Base-by-base conservation (phyloP, 2,797 vertebrate genomes). In the Buphagus erythrorhynchus region DNA sequence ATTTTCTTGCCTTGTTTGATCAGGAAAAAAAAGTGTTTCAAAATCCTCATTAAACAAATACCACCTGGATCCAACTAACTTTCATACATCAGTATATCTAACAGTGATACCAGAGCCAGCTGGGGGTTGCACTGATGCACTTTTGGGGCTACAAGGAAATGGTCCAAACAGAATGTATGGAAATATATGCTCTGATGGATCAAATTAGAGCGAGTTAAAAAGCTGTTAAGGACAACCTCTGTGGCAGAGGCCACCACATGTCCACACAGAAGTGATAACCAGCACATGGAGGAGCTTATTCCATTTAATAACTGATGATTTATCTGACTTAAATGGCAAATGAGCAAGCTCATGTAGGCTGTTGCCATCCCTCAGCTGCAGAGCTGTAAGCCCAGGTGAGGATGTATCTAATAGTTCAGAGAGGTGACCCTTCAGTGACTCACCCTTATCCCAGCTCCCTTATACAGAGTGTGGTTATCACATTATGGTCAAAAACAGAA, bases 121-220 rank as follows among this genome's bases (percentile, higher is more conserved):
- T 35, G 49, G 36, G 42, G 20, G 43, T 36, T 52, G 75, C 58
- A 35, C 15, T 52, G 35, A 22, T 52, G 74, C 63, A 20, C 31
- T 84, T 92, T 13, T n/a, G 40, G 65, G 80, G n/a, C 42, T 82
- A 42, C 86, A 83, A 92, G 31, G 45, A 86, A 74, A 77, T 5
- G 21, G 35, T 40, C 28, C 26, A 20, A 80, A 80, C 18, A 74
- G 78, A 52, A 88, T 0, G 1, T 49, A 35, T n/a, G 33, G 52
- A 81, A 87, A 87, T 28, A 69, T 2, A 29, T 31, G 15, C 40
- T 49, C 29, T 45, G 33, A 80, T 17, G 45, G 66, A 78, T 91
- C 65, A 71, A 85, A 85, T 74, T 0, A 54, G 54, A 82, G 40
- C 0, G 29, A 75, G n/a, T 25, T 66, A 13, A 52, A 85, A 83